These are phyloP conservation scores for Gryllus longicercus DNA, from an alignment of 2,888 invertebrate species.

Conservation along the genomic window DNA sequence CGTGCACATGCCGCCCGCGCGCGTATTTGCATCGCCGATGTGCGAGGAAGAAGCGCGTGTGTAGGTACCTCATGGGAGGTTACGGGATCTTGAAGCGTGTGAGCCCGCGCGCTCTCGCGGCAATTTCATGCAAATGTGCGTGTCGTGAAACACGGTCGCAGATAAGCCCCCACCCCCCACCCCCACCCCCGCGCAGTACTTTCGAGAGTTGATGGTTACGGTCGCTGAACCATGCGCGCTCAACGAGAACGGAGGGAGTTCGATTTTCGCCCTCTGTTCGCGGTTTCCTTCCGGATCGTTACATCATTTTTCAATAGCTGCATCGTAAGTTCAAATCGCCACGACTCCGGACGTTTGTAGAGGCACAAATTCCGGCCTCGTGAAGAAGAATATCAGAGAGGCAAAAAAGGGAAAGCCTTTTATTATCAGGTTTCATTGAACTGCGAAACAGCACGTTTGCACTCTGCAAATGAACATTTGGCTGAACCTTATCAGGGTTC, in stretches of 20 bases:
- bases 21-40: too few species aligned
- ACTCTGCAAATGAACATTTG: too few species aligned
- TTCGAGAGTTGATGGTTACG: too few species aligned
- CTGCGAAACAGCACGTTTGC: slow-evolving; percentile 1
- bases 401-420: not conserved
- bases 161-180: not conserved
- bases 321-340: not conserved
- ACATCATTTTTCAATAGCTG: not conserved
- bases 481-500: too few species aligned
- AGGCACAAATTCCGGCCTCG: not conserved
- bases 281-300: not conserved
- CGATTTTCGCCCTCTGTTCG: not conserved
- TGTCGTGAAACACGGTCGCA: not conserved
- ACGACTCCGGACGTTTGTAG: not conserved
- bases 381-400: not conserved
- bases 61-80: too few species aligned
- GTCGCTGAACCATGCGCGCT: too few species aligned
- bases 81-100: too few species aligned
- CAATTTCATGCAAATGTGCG: not conserved
- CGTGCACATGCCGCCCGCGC: too few species aligned
- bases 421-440: not conserved
- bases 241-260: too few species aligned
- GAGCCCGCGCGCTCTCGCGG: not conserved
- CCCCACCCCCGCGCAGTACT: too few species aligned
- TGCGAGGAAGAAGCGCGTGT: too few species aligned